These are phyloP conservation scores for Acropternis orthonyx DNA, from an alignment of 2,797 vertebrate species.

Conservation along the genomic window DNA sequence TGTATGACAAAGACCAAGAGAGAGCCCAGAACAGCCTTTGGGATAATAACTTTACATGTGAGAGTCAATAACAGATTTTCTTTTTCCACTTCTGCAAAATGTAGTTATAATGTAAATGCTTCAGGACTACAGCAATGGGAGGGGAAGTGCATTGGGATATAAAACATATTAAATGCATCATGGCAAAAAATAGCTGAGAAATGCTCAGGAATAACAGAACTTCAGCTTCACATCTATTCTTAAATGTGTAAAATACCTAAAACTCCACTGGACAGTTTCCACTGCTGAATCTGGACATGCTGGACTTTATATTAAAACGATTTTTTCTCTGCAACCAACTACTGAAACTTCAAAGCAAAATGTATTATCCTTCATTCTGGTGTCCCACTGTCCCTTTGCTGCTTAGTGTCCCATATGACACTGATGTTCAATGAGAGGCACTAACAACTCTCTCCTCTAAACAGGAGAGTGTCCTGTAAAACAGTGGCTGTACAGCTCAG, in stretches of 20 bases:
- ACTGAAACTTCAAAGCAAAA: background rate
- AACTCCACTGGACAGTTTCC: background rate
- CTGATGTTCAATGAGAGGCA: background rate
- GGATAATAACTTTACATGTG: background rate
- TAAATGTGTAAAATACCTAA: background rate
- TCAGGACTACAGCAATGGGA: background rate
- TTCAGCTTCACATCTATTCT: background rate
- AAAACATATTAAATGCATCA: background rate
- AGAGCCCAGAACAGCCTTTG: background rate
- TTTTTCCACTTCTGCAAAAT: background rate
- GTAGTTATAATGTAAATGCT: background rate
- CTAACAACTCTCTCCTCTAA: background rate
- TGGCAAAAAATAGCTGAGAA: slow-evolving; percentile 23
- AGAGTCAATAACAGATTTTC: background rate
- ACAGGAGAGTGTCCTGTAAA: background rate
- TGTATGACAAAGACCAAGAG: background rate
- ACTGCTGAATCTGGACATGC: background rate
- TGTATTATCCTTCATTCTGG: background rate
- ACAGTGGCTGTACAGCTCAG: background rate
- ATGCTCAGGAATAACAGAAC: background rate
- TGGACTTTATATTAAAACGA: background rate
- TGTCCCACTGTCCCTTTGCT: background rate
- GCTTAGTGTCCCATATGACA: background rate
- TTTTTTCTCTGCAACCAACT: background rate
- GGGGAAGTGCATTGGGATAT: background rate